These are phyloP conservation scores for Hippocampus comes DNA, from an alignment of 2,113 vertebrate species.

Conservation along the genomic window DNA sequence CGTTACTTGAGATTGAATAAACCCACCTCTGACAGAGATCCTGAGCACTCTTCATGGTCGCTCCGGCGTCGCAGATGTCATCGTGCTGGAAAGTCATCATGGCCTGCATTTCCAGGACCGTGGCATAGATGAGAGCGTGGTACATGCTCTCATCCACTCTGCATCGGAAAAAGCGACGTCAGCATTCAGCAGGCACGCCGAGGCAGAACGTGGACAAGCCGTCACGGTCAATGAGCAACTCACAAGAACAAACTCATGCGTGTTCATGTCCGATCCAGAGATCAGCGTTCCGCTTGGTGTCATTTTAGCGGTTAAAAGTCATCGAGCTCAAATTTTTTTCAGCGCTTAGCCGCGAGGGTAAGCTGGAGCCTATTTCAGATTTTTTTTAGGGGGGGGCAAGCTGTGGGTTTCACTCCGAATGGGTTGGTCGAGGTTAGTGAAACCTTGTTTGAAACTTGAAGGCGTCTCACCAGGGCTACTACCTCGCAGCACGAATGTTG, in stretches of 20 bases:
- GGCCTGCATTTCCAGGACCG: conserved; percentile 81
- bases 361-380: background rate
- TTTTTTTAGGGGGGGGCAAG: background rate
- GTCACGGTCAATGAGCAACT: background rate
- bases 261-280: too few species aligned
- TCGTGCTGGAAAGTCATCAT: conserved; percentile 84
- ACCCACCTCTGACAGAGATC: conserved; percentile 79
- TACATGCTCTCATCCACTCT: conserved; percentile 79
- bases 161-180: background rate
- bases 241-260: background rate
- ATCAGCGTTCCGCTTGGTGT: too few species aligned
- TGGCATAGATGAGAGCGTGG: conserved; percentile 80
- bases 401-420: background rate
- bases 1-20: too few species aligned
- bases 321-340: too few species aligned
- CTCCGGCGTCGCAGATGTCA: conserved; percentile 76
- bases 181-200: conserved; percentile 19
- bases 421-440: background rate
- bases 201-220: too few species aligned
- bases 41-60: conserved; percentile 79
- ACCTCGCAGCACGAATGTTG: conserved; percentile 52
- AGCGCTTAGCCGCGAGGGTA: background rate
- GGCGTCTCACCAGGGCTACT: background rate
- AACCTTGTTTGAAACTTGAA: background rate
- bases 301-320: too few species aligned